These are phyloP conservation scores for Eupleurogrammus muticus DNA, from an alignment of 2,797 vertebrate genomes.

Conservation along the genomic window DNA sequence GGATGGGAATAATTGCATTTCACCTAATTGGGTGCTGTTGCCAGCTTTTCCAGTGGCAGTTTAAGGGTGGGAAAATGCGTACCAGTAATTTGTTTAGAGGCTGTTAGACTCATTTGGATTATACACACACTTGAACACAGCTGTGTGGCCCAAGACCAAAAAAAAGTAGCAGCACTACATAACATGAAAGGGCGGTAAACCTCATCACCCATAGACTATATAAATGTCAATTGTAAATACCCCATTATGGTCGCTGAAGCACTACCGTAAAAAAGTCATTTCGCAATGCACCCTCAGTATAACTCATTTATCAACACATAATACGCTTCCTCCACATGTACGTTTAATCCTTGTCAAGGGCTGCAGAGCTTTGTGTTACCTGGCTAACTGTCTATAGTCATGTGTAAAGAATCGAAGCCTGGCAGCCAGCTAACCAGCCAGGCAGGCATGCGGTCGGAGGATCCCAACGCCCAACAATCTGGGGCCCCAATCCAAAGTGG, in stretches of 20 bases:
- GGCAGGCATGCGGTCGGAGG: slow-evolving; percentile 63
- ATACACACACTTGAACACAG: slow-evolving; percentile 77
- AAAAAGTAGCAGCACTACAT: slow-evolving; percentile 47
- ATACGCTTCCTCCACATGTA: slow-evolving; percentile 17
- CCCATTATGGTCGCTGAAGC: slow-evolving; percentile 40
- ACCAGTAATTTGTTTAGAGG: slow-evolving; percentile 77
- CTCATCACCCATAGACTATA: slow-evolving; percentile 47
- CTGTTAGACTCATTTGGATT: slow-evolving; percentile 80
- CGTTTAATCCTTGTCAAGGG: slow-evolving; percentile 43
- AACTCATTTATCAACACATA: slow-evolving; percentile 32
- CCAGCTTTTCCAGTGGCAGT: slow-evolving; percentile 79
- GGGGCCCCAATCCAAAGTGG: slow-evolving; percentile 86
- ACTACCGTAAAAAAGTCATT: slow-evolving; percentile 32
- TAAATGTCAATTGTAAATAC: slow-evolving; percentile 58
- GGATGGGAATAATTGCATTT: slow-evolving; percentile 81
- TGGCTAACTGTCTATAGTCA: slow-evolving; percentile 61
- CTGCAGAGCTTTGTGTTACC: slow-evolving; percentile 55
- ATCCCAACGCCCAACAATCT: slow-evolving; percentile 84
- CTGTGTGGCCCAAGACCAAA: slow-evolving; percentile 72
- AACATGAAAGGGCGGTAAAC: slow-evolving; percentile 56
- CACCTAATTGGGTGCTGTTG: slow-evolving; percentile 77
- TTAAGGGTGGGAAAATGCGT: slow-evolving; percentile 69
- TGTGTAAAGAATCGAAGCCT: slow-evolving; percentile 68
- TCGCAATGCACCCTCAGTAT: slow-evolving; percentile 17
- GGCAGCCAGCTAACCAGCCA: slow-evolving; percentile 62